Base-by-base conservation (phyloP, 2,797 vertebrate genomes). In the Chelidonichthys spinosus region DNA sequence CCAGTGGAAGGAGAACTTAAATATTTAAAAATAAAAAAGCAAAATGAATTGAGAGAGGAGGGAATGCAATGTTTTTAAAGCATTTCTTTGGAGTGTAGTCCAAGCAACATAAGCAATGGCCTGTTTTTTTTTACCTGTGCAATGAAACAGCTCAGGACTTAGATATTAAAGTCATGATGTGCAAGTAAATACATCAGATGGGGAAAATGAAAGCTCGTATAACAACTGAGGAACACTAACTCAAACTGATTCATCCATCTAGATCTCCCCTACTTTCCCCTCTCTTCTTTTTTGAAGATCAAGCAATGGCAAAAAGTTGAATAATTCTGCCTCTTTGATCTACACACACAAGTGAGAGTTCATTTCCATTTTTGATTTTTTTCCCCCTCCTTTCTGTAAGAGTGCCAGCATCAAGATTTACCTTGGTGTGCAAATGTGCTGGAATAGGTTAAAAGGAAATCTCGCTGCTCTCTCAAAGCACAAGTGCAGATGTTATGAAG, bases 291-390 rank as follows among this genome's bases (percentile, higher is more conserved):
- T 95, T 93, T 95, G 90, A 95, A 96, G 95, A 96, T 96, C 95
- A 96, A 96, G 95, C 94, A 91, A 94, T 92, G 93, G 94, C 91
- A 95, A 95, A 95, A 95, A 96, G 93, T 95, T 95, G 94, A 96
- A 94, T 95, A 94, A 96, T 95, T 95, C 93, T 81, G 74, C 74
- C 86, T 93, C 95, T 96, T 96, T 96, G 95, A 96, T 96, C 94
- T 96, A 81, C 85, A 71, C 89, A 92, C 93, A 92, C 93, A 94
- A 95, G 94, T 94, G 94, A 89, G 91, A 92, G 91, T 95, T 95
- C 92, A 95, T 95, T 96, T 95, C 93, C 95, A 96, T 96, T 95
- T 96, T 95, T 94, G 95, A 95, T 96, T 95, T 95, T 94, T 94
- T 93, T 94, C 74, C 33, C n/a, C 87, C 93, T 94, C 92, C 90